These are phyloP conservation scores for Machimus atricapillus DNA, from an alignment of 2,888 invertebrate species.

Conservation along the genomic window DNA sequence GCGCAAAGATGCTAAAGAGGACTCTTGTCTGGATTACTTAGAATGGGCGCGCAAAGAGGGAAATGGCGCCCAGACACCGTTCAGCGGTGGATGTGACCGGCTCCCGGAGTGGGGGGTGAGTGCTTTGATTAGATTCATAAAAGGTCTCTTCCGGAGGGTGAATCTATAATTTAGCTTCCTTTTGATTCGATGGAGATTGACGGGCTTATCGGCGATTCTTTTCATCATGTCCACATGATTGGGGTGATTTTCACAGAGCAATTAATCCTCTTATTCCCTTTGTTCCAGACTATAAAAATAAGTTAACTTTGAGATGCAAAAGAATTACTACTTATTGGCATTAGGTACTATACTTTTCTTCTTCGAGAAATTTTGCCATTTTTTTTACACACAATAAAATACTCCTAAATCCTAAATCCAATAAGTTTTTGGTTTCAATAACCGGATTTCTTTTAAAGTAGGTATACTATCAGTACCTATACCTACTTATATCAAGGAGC, in stretches of 20 bases:
- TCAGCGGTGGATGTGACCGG: neutral
- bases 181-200: neutral
- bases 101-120: neutral
- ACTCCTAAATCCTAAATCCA: neutral
- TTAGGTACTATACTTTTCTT: neutral
- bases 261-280: neutral
- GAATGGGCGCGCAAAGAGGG: neutral
- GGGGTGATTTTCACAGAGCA: neutral
- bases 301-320: neutral
- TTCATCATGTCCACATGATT: neutral
- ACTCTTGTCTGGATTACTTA: neutral
- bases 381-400: neutral
- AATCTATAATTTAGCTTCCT: constrained; percentile 5
- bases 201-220: neutral
- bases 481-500: too few species aligned
- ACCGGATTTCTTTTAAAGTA: too few species aligned
- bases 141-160: neutral
- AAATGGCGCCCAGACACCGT: neutral
- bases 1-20: constrained; percentile 9
- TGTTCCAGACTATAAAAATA: neutral
- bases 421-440: neutral
- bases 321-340: neutral
- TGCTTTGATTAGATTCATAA: constrained; percentile 19
- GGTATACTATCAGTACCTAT: too few species aligned
- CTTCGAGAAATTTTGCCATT: neutral